phyloP scores from a whole-genome alignment of 2,797 vertebrate species.

The Knipowitschia caucasica region DNA sequence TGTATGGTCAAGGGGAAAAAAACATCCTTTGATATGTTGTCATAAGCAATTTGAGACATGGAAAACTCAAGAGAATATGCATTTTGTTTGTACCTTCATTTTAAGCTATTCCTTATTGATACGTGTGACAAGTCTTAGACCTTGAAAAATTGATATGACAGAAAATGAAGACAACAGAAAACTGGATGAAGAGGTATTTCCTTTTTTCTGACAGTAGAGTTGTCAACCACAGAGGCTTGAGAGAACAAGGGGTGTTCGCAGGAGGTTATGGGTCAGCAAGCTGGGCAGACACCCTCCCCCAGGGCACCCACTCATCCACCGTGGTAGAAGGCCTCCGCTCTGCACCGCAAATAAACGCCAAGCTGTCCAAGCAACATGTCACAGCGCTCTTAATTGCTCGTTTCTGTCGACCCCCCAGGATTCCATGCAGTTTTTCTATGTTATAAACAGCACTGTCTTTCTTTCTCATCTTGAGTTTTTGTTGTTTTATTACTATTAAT shows the following conservation, averaged over 20 bases:
- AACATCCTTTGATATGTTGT: constrained; percentile 52
- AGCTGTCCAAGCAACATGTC: constrained; percentile 76
- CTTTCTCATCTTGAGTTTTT: constrained; percentile 34
- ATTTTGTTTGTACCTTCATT: constrained; percentile 10
- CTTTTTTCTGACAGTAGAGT: constrained; percentile 66
- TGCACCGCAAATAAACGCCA: constrained; percentile 71
- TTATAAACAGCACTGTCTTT: constrained; percentile 27
- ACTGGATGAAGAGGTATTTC: constrained; percentile 65
- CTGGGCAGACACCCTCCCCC: constrained; percentile 68
- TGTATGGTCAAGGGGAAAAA: constrained; percentile 37
- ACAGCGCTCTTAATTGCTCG: constrained; percentile 78
- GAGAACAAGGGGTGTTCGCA: constrained; percentile 61
- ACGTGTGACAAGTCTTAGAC: constrained; percentile 4
- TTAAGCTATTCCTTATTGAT: constrained; percentile 22
- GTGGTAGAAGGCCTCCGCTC: constrained; percentile 62
- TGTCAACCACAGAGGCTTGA: constrained; percentile 66
- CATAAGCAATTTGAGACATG: constrained; percentile 23
- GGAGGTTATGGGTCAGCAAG: constrained; percentile 74
- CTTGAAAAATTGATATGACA: constrained; percentile 15
- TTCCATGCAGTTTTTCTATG: constrained; percentile 16
- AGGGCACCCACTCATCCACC: constrained; percentile 57
- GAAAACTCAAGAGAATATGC: constrained; percentile 16
- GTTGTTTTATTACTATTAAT: not conserved
- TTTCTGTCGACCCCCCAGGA: constrained; percentile 55
- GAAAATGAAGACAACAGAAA: constrained; percentile 54